Evolutionary conservation across 2,888 invertebrate genomes (phyloP).

Genomic region (Hyles lineata): DNA sequence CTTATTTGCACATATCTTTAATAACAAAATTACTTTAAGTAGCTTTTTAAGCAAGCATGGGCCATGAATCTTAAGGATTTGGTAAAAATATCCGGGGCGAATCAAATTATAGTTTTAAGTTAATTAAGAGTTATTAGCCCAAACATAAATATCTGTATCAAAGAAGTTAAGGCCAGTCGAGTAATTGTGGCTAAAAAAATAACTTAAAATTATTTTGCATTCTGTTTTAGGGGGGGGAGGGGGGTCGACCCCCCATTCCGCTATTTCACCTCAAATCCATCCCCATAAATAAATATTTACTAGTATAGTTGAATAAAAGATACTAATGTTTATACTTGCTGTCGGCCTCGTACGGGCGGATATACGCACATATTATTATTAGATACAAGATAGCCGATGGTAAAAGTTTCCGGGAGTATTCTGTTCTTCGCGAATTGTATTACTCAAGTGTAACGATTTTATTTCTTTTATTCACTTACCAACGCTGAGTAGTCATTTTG

Average conservation of each 20-base stretch:
- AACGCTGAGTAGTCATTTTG: too few relatives aligned
- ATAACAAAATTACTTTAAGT: too few relatives aligned
- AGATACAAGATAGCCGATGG: not conserved
- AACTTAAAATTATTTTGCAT: not conserved
- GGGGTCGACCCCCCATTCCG: not conserved
- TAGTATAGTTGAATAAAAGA: slow-evolving; percentile 8
- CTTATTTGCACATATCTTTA: too few relatives aligned
- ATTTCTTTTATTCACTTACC: not conserved
- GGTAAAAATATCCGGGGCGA: too few relatives aligned
- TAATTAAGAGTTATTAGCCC: too few relatives aligned
- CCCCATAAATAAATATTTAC: not conserved
- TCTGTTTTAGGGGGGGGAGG: not conserved
- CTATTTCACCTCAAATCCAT: not conserved
- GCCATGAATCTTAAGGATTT: too few relatives aligned
- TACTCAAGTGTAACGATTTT: too few relatives aligned
- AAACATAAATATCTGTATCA: too few relatives aligned
- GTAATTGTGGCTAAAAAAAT: too few relatives aligned
- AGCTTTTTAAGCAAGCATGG: too few relatives aligned
- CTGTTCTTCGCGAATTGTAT: not conserved
- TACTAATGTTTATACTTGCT: not conserved
- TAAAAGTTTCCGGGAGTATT: not conserved
- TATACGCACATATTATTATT: slow-evolving; percentile 22
- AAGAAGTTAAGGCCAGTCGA: too few relatives aligned
- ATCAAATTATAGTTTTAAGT: too few relatives aligned
- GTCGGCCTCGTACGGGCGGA: not conserved